These are phyloP conservation scores for Trinectes maculatus DNA, from an alignment of 2,113 vertebrate species.

Conservation along the genomic window DNA sequence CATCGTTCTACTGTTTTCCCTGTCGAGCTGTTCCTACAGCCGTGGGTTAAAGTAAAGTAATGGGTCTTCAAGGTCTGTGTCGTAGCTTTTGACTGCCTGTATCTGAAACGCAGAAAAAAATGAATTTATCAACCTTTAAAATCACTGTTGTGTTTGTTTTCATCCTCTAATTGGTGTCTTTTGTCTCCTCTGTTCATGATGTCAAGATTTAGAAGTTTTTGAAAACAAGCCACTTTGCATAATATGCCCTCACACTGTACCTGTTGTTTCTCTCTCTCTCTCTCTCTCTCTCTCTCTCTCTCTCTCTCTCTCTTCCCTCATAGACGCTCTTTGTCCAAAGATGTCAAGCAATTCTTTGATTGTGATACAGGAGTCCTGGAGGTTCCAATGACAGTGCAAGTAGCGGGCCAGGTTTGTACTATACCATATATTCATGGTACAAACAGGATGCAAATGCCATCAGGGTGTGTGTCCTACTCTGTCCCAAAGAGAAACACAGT, in stretches of 20 bases:
- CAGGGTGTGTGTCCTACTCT: slow-evolving; percentile 62
- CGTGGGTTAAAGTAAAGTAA: slow-evolving; percentile 65
- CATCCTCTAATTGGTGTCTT: neutral
- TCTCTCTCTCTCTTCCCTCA: slow-evolving; percentile 43
- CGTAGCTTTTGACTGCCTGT: slow-evolving; percentile 28
- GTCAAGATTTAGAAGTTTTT: neutral
- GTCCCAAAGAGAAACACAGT: slow-evolving; percentile 40
- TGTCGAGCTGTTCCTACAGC: slow-evolving; percentile 55
- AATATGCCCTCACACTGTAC: slow-evolving; percentile 3
- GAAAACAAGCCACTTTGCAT: slow-evolving; percentile 1
- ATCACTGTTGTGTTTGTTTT: slow-evolving; percentile 11
- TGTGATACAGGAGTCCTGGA: slow-evolving; percentile 87
- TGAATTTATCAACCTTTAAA: neutral
- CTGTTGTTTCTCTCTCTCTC: slow-evolving; percentile 8
- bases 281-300: slow-evolving; percentile 24
- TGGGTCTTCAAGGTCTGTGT: slow-evolving; percentile 51
- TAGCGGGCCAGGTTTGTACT: slow-evolving; percentile 86
- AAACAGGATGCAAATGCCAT: slow-evolving; percentile 6
- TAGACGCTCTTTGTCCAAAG: slow-evolving; percentile 85
- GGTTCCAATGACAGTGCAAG: slow-evolving; percentile 83
- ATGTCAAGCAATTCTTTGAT: slow-evolving; percentile 86
- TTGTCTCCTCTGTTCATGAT: slow-evolving; percentile 6
- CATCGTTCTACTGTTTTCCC: slow-evolving; percentile 60
- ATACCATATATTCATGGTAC: neutral
- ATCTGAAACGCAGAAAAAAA: neutral